A percentile compares a stretch with the other conserved stretches of the same genome.
Evolutionary conservation across 2,113 vertebrate species (phyloP).

Genomic region (Mesembrinibis cayennensis): DNA sequence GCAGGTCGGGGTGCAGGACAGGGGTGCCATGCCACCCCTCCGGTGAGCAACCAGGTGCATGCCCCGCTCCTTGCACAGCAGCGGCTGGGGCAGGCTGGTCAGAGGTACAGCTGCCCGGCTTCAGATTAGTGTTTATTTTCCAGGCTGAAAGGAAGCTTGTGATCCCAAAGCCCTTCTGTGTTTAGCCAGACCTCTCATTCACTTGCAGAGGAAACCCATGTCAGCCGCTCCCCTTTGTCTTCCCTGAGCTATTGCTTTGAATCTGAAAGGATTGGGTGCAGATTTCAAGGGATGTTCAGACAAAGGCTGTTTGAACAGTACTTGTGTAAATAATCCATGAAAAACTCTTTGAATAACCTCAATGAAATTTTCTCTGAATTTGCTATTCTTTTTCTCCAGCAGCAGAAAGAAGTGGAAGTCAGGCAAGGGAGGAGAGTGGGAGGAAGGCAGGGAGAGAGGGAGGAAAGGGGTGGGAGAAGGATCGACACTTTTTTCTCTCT

Average conservation of each 20-base stretch:
- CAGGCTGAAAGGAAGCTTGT: constrained; percentile 52
- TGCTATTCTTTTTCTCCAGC: constrained; percentile 54
- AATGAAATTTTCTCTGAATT: constrained; percentile 63
- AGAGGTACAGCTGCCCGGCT: constrained; percentile 33
- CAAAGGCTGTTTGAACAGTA: constrained; percentile 57
- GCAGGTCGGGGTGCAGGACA: neutral
- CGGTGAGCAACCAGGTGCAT: neutral
- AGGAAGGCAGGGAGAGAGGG: neutral
- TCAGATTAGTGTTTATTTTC: constrained; percentile 50
- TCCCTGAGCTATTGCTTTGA: constrained; percentile 29
- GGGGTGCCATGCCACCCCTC: neutral
- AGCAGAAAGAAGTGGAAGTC: constrained; percentile 50
- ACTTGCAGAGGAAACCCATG: constrained; percentile 44
- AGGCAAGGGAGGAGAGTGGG: neutral
- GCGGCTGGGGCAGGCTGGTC: neutral
- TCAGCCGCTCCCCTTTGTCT: constrained; percentile 49
- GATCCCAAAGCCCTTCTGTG: constrained; percentile 48
- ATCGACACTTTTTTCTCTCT: constrained; percentile 47
- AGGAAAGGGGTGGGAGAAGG: constrained; percentile 3
- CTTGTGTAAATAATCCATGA: constrained; percentile 52
- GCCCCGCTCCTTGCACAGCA: accelerated
- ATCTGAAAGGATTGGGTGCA: constrained; percentile 62
- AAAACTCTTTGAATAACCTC: constrained; percentile 48
- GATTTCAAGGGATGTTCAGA: constrained; percentile 54
- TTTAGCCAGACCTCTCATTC: constrained; percentile 55